A percentile compares a stretch with the other conserved stretches of the same genome.
Evolutionary conservation across 2,113 vertebrate species (phyloP).

Genomic region (Fukomys damarensis): DNA sequence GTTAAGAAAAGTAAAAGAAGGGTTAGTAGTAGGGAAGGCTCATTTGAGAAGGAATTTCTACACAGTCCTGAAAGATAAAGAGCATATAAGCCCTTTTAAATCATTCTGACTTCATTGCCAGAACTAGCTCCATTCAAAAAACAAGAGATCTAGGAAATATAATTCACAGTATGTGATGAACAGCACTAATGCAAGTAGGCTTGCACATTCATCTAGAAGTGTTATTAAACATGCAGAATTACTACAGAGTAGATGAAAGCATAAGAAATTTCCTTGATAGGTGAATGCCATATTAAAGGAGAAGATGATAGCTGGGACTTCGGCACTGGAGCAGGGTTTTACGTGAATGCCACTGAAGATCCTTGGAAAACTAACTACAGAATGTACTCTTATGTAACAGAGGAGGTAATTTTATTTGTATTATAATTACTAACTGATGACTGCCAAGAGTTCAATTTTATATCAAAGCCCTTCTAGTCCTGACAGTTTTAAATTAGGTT

Average conservation of each 20-base stretch:
- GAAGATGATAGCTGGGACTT: constrained; percentile 99
- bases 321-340: constrained; percentile 96
- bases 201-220: background rate
- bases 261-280: constrained; percentile 80
- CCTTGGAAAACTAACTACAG: constrained; percentile 97
- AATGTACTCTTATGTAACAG: constrained; percentile 96
- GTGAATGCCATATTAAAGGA: constrained; percentile 95
- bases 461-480: background rate
- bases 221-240: background rate
- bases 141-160: background rate
- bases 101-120: background rate
- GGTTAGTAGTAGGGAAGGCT: background rate
- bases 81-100: background rate
- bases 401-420: constrained; percentile 89
- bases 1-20: background rate
- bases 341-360: constrained; percentile 94
- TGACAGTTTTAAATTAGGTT: constrained; percentile 29
- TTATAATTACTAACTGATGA: background rate
- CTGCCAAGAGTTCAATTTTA: constrained; percentile 17
- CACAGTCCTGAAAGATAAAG: background rate
- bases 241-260: background rate
- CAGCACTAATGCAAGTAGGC: background rate
- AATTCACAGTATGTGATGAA: background rate
- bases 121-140: background rate
- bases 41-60: background rate